These are phyloP conservation scores for Tapirus terrestris DNA, from an alignment of 2,113 vertebrate species.

Conservation along the genomic window DNA sequence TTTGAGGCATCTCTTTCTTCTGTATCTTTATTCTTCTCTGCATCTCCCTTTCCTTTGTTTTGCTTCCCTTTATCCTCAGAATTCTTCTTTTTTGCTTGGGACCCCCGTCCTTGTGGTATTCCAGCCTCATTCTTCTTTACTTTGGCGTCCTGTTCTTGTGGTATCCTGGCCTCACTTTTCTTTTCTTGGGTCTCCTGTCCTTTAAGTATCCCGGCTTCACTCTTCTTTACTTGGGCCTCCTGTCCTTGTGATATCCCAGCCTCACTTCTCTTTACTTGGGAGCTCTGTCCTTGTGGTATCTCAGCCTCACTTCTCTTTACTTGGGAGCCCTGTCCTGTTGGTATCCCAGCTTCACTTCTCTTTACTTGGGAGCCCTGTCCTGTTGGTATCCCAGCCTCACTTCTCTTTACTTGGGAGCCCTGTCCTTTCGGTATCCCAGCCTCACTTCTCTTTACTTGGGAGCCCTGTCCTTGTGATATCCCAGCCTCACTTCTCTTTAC, in stretches of 20 bases:
- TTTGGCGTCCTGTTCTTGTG: background rate
- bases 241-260: fast-evolving
- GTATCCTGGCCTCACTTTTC: fast-evolving
- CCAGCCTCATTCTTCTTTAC: background rate
- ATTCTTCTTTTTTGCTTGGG: background rate
- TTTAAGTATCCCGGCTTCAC: fast-evolving
- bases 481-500: background rate
- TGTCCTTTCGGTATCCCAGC: fast-evolving
- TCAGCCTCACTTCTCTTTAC: fast-evolving
- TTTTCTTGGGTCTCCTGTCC: background rate
- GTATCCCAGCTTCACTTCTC: fast-evolving
- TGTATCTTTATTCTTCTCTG: background rate
- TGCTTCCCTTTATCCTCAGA: background rate
- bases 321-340: fast-evolving
- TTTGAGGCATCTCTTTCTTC: background rate
- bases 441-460: background rate
- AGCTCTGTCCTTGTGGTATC: background rate
- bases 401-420: background rate
- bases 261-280: fast-evolving
- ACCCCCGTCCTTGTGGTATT: background rate
- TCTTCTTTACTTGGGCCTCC: background rate
- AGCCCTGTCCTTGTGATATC: background rate
- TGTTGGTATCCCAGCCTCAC: fast-evolving
- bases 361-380: background rate
- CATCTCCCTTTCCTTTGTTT: background rate